These are phyloP conservation scores for Ciconia maguari DNA, from an alignment of 2,113 vertebrate genomes.

Conservation along the genomic window DNA sequence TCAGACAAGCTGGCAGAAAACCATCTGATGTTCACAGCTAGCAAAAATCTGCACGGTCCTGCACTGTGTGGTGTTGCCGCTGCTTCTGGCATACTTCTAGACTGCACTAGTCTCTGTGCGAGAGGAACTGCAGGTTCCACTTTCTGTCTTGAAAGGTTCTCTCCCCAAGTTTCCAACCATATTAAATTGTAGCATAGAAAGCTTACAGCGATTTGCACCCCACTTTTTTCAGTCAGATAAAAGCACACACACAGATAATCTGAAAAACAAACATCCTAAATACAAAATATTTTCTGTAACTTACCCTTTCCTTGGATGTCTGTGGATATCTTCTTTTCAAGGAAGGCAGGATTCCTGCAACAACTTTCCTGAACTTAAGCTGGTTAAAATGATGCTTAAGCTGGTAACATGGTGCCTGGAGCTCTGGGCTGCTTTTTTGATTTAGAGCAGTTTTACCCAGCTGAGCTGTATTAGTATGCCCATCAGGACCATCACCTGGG, in stretches of 20 bases:
- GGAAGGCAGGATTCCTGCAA: not conserved
- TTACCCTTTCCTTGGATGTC: not conserved
- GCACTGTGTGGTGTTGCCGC: not conserved
- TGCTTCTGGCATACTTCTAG: not conserved
- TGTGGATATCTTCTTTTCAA: not conserved
- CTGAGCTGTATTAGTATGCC: not conserved
- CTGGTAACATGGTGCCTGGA: not conserved
- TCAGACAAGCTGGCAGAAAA: not conserved
- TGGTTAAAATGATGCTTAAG: not conserved
- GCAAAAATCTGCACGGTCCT: not conserved
- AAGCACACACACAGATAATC: not conserved
- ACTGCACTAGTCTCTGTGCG: rapidly evolving
- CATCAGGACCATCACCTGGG: not conserved
- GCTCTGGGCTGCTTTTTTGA: not conserved
- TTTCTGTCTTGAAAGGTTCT: not conserved
- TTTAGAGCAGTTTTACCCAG: not conserved
- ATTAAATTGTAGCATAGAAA: not conserved
- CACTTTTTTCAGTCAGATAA: not conserved
- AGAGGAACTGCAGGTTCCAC: not conserved
- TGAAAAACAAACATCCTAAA: not conserved
- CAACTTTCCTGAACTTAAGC: not conserved
- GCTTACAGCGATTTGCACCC: not conserved
- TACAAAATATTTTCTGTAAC: not conserved
- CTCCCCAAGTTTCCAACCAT: not conserved
- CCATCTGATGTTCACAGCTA: not conserved